Base-by-base conservation (phyloP, 1,140 invertebrate species). In the Camponotus floridanus region DNA sequence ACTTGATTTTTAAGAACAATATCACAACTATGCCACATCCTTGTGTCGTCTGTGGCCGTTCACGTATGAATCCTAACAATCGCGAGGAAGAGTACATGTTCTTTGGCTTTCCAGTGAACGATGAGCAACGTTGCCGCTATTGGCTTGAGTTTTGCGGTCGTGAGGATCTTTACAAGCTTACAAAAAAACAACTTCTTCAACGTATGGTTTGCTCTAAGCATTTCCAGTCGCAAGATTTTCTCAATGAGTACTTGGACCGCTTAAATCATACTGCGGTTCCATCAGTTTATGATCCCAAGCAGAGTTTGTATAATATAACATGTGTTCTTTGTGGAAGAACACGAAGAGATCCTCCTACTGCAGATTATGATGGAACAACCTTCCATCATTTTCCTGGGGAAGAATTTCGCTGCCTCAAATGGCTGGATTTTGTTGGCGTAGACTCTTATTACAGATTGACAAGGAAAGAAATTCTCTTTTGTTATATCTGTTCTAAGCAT, bases 381-480 rank as follows among this genome's bases (percentile, higher is more conserved):
- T 95, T 95, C 84, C 95, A 95, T 71, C 95, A 95, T 83, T 95
- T 95, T 85, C 95, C 95, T 15, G 95, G 95, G 1, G 95, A 95
- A 81, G 95, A 95, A 84, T 95, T 95, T 70, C 91, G 95, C 6
- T 95, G 95, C 42, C 83, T 95, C 0, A 92, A 95, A 61, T 95
- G 95, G 95, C 78, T 95, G 1, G 94, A 95, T 76, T 95, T 95
- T 84, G 94, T 95, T 31, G 95, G 95, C 0, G 92, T 95, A 2
- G 93, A 94, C 79, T 95, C 95, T 0, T 95, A 95, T 85, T 95
- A 95, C 21, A 92, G 95, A 59, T 79, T 95, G 0, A 95, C 95
- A 0, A 91, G 95, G 65, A 95, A 95, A 68, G 95, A 95, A 90
- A 95, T 95, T 31, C 90, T 95, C 18, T 95, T 93, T 64, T 95